Evolutionary conservation across 2,888 invertebrate genomes (phyloP).

Genomic region (Trachelus troglodyta): DNA sequence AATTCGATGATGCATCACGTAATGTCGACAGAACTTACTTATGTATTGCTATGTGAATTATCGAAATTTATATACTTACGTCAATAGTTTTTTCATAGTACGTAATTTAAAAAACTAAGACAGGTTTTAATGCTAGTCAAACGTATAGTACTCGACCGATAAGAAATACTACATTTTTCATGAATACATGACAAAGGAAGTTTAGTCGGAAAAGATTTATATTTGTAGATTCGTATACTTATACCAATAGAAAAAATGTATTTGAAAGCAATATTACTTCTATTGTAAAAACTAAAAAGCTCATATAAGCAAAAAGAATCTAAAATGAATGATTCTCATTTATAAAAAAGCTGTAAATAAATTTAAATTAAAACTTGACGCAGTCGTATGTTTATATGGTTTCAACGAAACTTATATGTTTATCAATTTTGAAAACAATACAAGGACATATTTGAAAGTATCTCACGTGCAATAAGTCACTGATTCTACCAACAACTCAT

Average conservation of each 20-base stretch:
- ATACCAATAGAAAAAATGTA: background rate
- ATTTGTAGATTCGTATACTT: background rate
- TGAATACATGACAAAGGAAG: background rate
- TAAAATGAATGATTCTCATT: background rate
- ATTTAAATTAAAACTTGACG: background rate
- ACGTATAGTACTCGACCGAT: background rate
- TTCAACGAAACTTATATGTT: too few relatives aligned
- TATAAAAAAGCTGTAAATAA: too few relatives aligned
- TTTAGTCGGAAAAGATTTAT: background rate
- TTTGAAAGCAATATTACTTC: background rate
- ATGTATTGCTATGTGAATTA: background rate
- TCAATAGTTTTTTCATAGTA: background rate
- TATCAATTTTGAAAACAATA: background rate
- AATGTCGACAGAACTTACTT: background rate
- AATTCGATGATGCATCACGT: background rate
- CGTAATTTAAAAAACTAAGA: background rate
- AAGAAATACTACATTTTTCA: background rate
- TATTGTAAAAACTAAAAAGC: background rate
- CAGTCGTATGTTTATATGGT: background rate
- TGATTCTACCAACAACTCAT: background rate
- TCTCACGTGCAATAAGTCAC: background rate
- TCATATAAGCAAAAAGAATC: background rate
- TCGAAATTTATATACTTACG: background rate
- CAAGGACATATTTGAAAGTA: background rate
- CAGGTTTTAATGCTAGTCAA: background rate